Percentiles rank a stretch among this genome's conserved stretches.
These are phyloP conservation scores for Drosophila paranaensis DNA, from an alignment of 2,888 invertebrate species.

Conservation along the genomic window DNA sequence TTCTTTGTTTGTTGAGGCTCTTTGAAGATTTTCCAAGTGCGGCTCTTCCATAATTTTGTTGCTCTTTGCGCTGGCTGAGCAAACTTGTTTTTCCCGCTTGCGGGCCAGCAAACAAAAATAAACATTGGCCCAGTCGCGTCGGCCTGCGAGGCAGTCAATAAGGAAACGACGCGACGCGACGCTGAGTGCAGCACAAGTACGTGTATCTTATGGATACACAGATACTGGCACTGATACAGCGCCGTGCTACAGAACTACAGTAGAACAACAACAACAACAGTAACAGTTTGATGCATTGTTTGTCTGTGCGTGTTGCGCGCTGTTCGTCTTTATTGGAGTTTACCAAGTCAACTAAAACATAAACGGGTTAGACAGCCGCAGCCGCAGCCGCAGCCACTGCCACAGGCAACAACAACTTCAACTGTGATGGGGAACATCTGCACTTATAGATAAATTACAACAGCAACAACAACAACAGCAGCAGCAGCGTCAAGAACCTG, in stretches of 20 bases:
- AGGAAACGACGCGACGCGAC: slow-evolving; percentile 45
- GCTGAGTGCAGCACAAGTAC: slow-evolving; percentile 50
- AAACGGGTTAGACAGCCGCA: slow-evolving; percentile 70
- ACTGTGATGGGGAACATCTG: slow-evolving; percentile 39
- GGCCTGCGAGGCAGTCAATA: slow-evolving; percentile 56
- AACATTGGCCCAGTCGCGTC: slow-evolving; percentile 54
- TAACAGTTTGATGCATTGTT: slow-evolving; percentile 65
- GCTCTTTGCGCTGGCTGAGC: slow-evolving; percentile 35
- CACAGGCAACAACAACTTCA: slow-evolving; percentile 22
- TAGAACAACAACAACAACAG: neutral
- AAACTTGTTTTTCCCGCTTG: slow-evolving; percentile 77
- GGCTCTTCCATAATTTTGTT: slow-evolving; percentile 37
- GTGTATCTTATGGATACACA: slow-evolving; percentile 66
- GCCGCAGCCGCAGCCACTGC: slow-evolving; percentile 4
- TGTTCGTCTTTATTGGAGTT: slow-evolving; percentile 46
- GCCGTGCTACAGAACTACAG: slow-evolving; percentile 23
- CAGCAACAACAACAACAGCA: slow-evolving; percentile 35
- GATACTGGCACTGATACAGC: slow-evolving; percentile 43
- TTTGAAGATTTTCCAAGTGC: slow-evolving; percentile 32
- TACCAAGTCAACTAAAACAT: slow-evolving; percentile 69
- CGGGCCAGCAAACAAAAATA: slow-evolving; percentile 65
- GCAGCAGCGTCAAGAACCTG: slow-evolving; percentile 47
- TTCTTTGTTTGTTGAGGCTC: slow-evolving; percentile 41
- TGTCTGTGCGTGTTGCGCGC: slow-evolving; percentile 54
- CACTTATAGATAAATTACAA: slow-evolving; percentile 31